Evolutionary conservation across 2,888 invertebrate species (phyloP).

Genomic region (Latrodectus hesperus): DNA sequence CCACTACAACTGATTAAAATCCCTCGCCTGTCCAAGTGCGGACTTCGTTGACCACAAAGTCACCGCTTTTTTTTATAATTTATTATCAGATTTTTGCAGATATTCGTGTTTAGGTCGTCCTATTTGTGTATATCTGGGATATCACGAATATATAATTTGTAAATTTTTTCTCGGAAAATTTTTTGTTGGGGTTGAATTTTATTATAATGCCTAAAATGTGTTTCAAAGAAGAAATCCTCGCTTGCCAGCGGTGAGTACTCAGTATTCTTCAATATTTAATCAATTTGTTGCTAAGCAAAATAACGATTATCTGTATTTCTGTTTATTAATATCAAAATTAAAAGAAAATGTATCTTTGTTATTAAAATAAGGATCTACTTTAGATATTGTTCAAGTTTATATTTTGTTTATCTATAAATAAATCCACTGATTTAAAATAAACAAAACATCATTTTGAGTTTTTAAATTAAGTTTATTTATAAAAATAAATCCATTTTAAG

Average conservation of each 20-base stretch:
- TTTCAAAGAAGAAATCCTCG: not conserved
- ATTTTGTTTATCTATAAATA: no score
- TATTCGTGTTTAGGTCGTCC: not conserved
- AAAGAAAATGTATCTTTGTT: no score
- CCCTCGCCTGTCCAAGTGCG: constrained; percentile 12
- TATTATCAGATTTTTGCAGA: not conserved
- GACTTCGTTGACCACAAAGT: constrained; percentile 23
- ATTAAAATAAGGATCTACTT: no score
- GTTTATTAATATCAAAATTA: no score
- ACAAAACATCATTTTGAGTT: no score
- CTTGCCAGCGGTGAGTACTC: not conserved
- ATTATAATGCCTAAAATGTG: not conserved
- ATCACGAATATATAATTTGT: not conserved
- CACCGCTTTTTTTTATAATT: not conserved
- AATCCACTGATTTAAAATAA: no score
- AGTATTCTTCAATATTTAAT: not conserved
- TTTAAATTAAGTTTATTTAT: no score
- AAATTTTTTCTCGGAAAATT: not conserved
- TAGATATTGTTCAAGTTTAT: no score
- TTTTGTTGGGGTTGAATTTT: not conserved
- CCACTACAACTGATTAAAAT: constrained; percentile 12
- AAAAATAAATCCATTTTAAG: no score
- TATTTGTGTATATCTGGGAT: constrained; percentile 1
- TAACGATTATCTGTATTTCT: no score
- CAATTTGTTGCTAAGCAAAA: no score